phyloP scores from a whole-genome alignment of 1,140 invertebrate species.

The Drosophila serrata region DNA sequence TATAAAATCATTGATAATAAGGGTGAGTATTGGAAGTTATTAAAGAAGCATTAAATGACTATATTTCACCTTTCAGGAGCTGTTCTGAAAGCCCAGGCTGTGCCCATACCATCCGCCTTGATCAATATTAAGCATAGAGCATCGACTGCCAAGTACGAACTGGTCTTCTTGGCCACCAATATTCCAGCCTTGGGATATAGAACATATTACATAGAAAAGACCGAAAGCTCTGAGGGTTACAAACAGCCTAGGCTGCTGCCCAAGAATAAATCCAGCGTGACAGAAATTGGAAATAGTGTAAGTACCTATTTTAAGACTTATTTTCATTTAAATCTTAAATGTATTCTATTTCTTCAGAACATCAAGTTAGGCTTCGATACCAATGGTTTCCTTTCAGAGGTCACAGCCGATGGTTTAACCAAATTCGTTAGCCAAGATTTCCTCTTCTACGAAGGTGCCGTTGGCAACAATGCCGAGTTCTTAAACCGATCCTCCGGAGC shows the following conservation, averaged over 20 bases:
- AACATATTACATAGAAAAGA: conserved; percentile 87
- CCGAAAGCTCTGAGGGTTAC: conserved; percentile 4
- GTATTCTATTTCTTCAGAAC: conserved; percentile 20
- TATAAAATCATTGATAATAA: conserved; percentile 89
- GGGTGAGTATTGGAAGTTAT: conserved; percentile 60
- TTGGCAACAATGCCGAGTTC: conserved; percentile 86
- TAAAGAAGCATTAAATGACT: no score
- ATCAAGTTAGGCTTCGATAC: conserved; percentile 62
- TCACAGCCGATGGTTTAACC: conserved; percentile 86
- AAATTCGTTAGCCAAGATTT: conserved; percentile 88
- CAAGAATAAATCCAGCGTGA: conserved; percentile 47
- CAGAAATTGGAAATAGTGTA: conserved; percentile 64
- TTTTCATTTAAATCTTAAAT: not conserved
- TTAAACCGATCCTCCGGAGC: conserved; percentile 90
- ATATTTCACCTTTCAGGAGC: conserved; percentile 24
- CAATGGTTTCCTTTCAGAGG: conserved; percentile 86
- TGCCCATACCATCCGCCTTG: conserved; percentile 88
- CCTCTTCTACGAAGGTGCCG: conserved; percentile 90
- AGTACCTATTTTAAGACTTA: not conserved
- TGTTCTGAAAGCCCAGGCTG: conserved; percentile 86
- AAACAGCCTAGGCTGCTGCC: conserved; percentile 36
- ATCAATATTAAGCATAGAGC: conserved; percentile 88
- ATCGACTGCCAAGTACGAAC: conserved; percentile 88
- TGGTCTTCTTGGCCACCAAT: conserved; percentile 88
- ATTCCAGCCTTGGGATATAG: conserved; percentile 89